Evolutionary conservation across 2,888 invertebrate genomes (phyloP).

Genomic region (Yponomeuta plumbellus): DNA sequence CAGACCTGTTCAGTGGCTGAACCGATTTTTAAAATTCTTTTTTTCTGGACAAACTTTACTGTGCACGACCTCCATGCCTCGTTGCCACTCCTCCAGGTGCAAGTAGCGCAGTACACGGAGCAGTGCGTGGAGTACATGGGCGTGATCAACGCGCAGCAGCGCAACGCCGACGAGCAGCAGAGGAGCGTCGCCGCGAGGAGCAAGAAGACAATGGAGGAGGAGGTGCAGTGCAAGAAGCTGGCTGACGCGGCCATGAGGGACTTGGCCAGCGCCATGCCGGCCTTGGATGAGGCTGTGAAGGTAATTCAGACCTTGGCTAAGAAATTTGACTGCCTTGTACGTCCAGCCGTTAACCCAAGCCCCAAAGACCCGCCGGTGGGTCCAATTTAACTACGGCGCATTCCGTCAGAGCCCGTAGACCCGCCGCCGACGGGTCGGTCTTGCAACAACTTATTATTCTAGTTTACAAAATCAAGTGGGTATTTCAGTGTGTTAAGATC

Average conservation of each 20-base stretch:
- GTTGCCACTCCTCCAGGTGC: constrained; percentile 47
- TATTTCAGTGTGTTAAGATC: too few species aligned
- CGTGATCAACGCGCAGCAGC: constrained; percentile 86
- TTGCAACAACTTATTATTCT: too few species aligned
- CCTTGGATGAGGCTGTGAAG: constrained; percentile 87
- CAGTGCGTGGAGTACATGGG: constrained; percentile 92
- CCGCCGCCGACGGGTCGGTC: too few species aligned
- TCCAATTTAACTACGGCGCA: too few species aligned
- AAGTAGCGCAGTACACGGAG: constrained; percentile 85
- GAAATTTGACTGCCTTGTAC: too few species aligned
- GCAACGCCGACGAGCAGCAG: constrained; percentile 89
- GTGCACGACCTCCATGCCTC: too few species aligned
- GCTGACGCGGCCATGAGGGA: constrained; percentile 90
- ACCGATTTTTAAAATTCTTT: background rate
- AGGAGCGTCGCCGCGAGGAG: constrained; percentile 84
- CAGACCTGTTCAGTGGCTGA: too few species aligned
- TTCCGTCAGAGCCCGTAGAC: too few species aligned
- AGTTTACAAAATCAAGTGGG: too few species aligned
- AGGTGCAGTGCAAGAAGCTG: constrained; percentile 86
- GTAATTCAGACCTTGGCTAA: constrained; percentile 27
- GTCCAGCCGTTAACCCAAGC: too few species aligned
- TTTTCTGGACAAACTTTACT: background rate
- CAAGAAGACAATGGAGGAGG: constrained; percentile 86
- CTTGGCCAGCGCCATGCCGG: constrained; percentile 90
- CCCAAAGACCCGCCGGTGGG: too few species aligned